A percentile compares a stretch with the other conserved stretches of the same genome.
phyloP scores from a whole-genome alignment of 2,113 vertebrate genomes.

The Serinus canaria region DNA sequence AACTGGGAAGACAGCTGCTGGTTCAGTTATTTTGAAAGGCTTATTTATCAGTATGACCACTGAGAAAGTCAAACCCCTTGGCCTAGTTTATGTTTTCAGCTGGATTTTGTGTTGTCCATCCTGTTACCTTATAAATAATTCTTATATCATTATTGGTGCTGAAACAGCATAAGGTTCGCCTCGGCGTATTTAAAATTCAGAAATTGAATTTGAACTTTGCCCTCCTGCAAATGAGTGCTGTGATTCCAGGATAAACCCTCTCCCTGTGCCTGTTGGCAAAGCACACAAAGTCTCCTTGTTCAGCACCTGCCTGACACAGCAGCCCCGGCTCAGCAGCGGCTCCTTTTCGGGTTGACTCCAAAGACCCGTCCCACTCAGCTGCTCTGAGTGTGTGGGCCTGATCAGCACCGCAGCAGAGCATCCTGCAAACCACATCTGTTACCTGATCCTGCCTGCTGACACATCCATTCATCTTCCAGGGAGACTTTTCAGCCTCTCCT shows the following conservation, averaged over 20 bases:
- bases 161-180: neutral
- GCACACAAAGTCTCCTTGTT: neutral
- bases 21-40: neutral
- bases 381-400: neutral
- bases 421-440: neutral
- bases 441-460: neutral
- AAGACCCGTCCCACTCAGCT: neutral
- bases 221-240: neutral
- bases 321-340: rapidly evolving
- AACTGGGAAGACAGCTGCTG: neutral
- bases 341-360: rapidly evolving
- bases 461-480: neutral
- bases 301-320: neutral
- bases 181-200: neutral
- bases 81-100: neutral
- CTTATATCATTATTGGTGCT: neutral
- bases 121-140: neutral
- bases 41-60: neutral
- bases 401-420: neutral
- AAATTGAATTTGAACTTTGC: neutral
- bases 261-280: neutral
- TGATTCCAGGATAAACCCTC: neutral
- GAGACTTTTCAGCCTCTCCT: neutral
- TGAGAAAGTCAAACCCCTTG: neutral
- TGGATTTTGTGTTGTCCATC: neutral